Base-by-base conservation (phyloP, 2,797 vertebrate species). In the Tenualosa thibaudeaui region DNA sequence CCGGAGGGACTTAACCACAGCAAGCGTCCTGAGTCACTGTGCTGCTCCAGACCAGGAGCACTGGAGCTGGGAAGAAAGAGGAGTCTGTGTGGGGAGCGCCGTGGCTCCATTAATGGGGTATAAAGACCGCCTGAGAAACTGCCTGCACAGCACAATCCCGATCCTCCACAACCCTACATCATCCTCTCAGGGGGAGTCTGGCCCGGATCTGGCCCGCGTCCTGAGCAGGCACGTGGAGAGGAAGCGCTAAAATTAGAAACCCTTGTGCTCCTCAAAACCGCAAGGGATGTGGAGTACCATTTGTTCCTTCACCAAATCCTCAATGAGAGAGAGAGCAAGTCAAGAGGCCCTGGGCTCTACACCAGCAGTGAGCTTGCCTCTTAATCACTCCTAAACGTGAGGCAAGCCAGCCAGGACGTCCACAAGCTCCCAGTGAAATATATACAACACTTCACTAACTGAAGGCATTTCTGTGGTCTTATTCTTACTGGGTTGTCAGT, bases 161-260 rank as follows among this genome's bases (percentile, higher is more conserved):
- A 94, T 93, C 88, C 89, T 89, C 92, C 93, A 92, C 93, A 94
- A 93, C 94, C 93, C 93, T 92, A 90, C 89, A 92, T 91, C 93
- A 92, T 92, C 65, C 31, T 71, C 65, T 31, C 65, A 0, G 26
- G 31, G 13, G 60, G 65, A 26, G n/a, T 37, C 65, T 10, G 24
- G 24, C 2, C 26, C 31, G 12, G 26, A 40, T 37, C 26, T 24
- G 65, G 65, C 65, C 26, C 65, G 5, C 10, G 37, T 37, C 65
- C 65, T 15, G 65, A 4, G 5, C 65, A 17, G 65, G 31, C 26
- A 40, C 26, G 31, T 31, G 22, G 46, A 31, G 31, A 26, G 26
- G 31, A 71, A 31, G 1, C 3, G 65, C 65, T 71, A 40, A 71
- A 37, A 71, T 71, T 71, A 40, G 65, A 71, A 71, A 71, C 65